Conservation (phyloP, 1,140 invertebrate genomes). For the Coboldia fuscipes region DNA sequence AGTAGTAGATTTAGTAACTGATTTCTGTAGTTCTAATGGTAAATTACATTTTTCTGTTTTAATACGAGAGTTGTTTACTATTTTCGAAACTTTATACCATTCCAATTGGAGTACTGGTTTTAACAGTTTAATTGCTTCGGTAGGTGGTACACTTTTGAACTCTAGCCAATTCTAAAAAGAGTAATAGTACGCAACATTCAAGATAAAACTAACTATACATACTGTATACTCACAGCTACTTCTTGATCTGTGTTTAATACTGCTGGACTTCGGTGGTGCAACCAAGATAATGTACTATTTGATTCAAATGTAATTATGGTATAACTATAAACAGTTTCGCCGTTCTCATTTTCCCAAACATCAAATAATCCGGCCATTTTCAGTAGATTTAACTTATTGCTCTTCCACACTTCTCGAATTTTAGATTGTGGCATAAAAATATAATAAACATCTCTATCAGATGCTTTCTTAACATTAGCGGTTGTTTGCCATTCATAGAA, state of each 20-base stretch:
- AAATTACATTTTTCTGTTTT: constrained; percentile 45
- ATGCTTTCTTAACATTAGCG: constrained; percentile 43
- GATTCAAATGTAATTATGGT: constrained; percentile 58
- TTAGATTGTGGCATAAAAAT: constrained; percentile 41
- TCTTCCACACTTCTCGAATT: constrained; percentile 30
- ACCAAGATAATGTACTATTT: constrained; percentile 39
- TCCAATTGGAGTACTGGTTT: constrained; percentile 27
- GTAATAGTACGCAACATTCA: background rate
- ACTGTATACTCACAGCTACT: constrained; percentile 29
- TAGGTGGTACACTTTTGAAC: constrained; percentile 27
- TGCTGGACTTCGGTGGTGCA: constrained; percentile 64
- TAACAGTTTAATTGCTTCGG: constrained; percentile 29
- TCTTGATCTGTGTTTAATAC: constrained; percentile 45
- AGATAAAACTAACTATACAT: background rate
- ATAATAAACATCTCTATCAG: constrained; percentile 30
- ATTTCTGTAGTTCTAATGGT: constrained; percentile 16
- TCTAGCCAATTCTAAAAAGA: constrained; percentile 43
- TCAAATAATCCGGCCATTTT: constrained; percentile 61
- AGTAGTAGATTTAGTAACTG: no score
- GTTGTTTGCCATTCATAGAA: constrained; percentile 75
- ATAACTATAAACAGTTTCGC: constrained; percentile 44
- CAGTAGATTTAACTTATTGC: constrained; percentile 38
- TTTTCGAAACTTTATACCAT: constrained; percentile 45
- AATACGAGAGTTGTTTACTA: constrained; percentile 50
- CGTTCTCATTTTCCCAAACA: constrained; percentile 35